phyloP scores from a whole-genome alignment of 2,888 invertebrate genomes.

The Acleris cristana region DNA sequence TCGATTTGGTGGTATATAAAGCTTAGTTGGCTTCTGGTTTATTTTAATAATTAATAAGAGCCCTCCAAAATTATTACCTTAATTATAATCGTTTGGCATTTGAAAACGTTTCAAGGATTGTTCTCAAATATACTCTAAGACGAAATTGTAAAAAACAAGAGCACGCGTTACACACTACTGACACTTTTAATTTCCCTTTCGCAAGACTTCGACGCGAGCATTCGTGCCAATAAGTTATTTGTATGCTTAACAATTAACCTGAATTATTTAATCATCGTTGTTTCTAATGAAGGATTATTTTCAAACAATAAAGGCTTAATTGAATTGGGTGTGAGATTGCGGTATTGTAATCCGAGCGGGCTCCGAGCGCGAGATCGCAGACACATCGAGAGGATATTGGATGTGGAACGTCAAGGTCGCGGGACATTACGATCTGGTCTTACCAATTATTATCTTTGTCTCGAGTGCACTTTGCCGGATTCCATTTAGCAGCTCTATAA shows the following conservation, averaged over 20 bases:
- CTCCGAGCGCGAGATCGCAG: conserved; percentile 16
- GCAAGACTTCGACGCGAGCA: neutral
- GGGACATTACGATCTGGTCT: conserved; percentile 10
- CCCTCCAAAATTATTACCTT: neutral
- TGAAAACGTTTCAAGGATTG: no score
- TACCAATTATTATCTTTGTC: conserved; percentile 13
- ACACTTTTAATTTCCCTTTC: neutral
- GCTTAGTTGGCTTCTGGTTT: no score
- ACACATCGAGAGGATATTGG: conserved; percentile 16
- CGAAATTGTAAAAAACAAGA: no score
- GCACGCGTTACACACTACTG: neutral
- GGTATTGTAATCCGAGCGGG: conserved; percentile 26
- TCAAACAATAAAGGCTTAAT: conserved; percentile 28
- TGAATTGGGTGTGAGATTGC: conserved; percentile 32
- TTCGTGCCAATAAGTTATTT: neutral
- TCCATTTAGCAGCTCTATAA: conserved; percentile 3
- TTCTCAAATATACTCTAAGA: no score
- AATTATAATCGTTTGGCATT: no score
- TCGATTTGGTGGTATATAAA: conserved; percentile 7
- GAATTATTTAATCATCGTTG: conserved; percentile 4
- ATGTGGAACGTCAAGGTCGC: conserved; percentile 20
- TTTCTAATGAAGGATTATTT: conserved; percentile 5
- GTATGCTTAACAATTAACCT: conserved; percentile 11
- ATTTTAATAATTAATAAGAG: neutral
- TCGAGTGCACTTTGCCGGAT: conserved; percentile 2